Percentiles rank a stretch among this genome's conserved stretches.
Conservation (phyloP, 37 sponge, comb jelly and placozoan species). For the Halisarca cf. caerulea region DNA sequence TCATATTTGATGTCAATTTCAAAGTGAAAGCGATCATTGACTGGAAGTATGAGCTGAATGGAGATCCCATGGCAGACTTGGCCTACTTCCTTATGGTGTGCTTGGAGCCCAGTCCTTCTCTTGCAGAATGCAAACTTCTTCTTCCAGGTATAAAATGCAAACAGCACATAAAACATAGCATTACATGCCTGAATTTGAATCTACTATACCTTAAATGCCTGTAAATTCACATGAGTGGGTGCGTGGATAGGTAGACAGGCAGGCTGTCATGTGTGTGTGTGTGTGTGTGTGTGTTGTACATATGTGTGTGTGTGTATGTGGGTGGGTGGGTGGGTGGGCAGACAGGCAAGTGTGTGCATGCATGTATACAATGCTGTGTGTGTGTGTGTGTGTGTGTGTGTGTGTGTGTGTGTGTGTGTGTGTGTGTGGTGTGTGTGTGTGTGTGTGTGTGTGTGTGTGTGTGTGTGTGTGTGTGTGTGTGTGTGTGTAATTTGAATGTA, state of each 20-base stretch:
- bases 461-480: not conserved
- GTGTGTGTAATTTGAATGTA: not conserved
- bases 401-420: too few species aligned
- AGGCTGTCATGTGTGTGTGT: too few species aligned
- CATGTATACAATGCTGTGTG: too few species aligned
- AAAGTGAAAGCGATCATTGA: conserved; percentile 4
- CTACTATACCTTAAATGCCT: too few species aligned
- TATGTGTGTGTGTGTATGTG: not conserved
- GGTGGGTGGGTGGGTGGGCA: not conserved
- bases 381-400: too few species aligned
- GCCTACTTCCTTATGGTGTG: not conserved
- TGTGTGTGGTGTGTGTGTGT: conserved; percentile 13
- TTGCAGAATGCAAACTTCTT: too few species aligned
- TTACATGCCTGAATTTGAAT: not conserved
- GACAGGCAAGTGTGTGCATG: not conserved
- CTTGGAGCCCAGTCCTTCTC: not conserved
- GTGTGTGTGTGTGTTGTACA: too few species aligned
- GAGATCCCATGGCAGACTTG: not conserved
- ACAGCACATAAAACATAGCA: not conserved
- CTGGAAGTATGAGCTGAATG: conserved; percentile 16
- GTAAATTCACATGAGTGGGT: too few species aligned
- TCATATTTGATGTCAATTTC: not conserved
- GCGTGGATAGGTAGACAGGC: too few species aligned
- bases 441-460: conserved; percentile 7
- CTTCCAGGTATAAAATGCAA: too few species aligned